A percentile compares a stretch with the other conserved stretches of the same genome.
Conservation (phyloP, 2,888 invertebrate species). For the Drosophila parthenogenetica region DNA sequence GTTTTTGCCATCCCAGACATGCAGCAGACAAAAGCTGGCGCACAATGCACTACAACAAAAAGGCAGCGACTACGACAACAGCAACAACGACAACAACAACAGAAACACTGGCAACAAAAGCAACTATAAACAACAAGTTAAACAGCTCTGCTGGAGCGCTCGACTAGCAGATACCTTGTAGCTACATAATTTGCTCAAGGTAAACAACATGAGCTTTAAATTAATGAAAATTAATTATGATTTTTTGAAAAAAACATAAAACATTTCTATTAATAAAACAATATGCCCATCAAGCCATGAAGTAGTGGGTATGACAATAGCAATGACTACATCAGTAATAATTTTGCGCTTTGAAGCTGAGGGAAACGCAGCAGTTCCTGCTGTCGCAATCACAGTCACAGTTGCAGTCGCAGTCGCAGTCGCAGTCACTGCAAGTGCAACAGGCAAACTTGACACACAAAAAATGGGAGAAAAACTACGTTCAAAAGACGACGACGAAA, state of each 20-base stretch:
- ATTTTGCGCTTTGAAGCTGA: slow-evolving; percentile 17
- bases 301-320: background rate
- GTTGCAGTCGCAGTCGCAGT: background rate
- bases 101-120: background rate
- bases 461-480: slow-evolving; percentile 10
- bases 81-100: background rate
- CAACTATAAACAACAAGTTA: background rate
- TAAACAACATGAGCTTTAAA: too few species aligned
- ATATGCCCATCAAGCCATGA: background rate
- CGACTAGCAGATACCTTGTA: too few species aligned
- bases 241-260: too few species aligned
- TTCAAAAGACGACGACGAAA: slow-evolving; percentile 19
- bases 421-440: slow-evolving; percentile 45
- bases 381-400: slow-evolving; percentile 16
- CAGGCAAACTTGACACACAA: slow-evolving; percentile 68
- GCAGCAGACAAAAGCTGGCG: slow-evolving; percentile 45
- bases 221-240: too few species aligned
- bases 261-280: too few species aligned
- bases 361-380: too few species aligned
- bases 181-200: too few species aligned
- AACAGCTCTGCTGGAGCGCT: background rate
- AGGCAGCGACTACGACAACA: slow-evolving; percentile 5
- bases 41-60: slow-evolving; percentile 46
- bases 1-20: slow-evolving; percentile 46
- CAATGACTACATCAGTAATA: slow-evolving; percentile 29